phyloP scores from a whole-genome alignment of 2,888 invertebrate genomes.

The Cephus rjabovi region DNA sequence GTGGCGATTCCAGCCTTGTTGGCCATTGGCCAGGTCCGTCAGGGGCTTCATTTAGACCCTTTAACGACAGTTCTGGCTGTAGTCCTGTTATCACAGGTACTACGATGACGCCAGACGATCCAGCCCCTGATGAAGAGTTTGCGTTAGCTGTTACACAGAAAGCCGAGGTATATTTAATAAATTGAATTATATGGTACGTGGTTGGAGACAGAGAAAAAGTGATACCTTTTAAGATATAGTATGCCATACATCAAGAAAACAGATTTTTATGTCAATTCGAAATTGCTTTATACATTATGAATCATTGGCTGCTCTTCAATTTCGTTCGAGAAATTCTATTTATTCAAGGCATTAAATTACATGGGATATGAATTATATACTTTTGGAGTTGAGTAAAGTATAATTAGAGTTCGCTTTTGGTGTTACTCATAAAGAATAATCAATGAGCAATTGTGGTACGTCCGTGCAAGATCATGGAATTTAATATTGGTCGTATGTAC shows the following conservation, averaged over 20 bases:
- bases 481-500: not conserved
- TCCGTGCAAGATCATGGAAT: not conserved
- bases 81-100: slow-evolving; percentile 37
- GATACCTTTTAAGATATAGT: not conserved
- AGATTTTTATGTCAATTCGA: not conserved
- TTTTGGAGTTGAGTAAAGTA: not conserved
- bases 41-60: slow-evolving; percentile 29
- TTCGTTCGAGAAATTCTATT: not conserved
- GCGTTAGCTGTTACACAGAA: slow-evolving; percentile 47
- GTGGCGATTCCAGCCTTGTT: slow-evolving; percentile 39
- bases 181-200: too few relatives aligned
- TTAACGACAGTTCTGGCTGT: slow-evolving; percentile 36
- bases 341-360: not conserved
- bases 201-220: not conserved
- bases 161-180: slow-evolving; percentile 39
- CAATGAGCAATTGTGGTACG: not conserved
- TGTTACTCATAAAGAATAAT: not conserved
- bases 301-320: not conserved
- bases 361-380: not conserved
- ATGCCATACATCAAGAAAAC: not conserved
- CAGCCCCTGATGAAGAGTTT: slow-evolving; percentile 53
- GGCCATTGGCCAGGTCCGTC: slow-evolving; percentile 35
- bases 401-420: not conserved
- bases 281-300: not conserved
- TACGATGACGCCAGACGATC: slow-evolving; percentile 56